Conservation (phyloP, 2,797 vertebrate genomes). For the Rhabdophis nuchalis region DNA sequence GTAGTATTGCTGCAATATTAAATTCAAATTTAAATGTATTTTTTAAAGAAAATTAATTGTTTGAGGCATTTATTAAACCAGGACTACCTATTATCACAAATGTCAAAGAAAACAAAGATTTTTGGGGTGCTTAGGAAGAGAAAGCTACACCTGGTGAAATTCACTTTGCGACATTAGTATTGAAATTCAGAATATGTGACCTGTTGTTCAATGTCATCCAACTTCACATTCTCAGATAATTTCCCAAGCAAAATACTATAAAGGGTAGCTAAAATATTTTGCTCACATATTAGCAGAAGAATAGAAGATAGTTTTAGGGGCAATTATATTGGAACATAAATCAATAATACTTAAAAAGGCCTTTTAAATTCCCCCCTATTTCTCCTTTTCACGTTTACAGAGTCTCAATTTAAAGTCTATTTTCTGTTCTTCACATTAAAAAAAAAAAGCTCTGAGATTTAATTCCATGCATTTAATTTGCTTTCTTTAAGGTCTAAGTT, state of each 20-base stretch:
- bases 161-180: neutral
- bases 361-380: neutral
- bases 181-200: neutral
- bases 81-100: neutral
- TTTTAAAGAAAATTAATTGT: slow-evolving; percentile 10
- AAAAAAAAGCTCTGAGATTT: neutral
- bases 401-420: neutral
- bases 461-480: neutral
- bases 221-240: neutral
- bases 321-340: neutral
- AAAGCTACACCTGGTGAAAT: neutral
- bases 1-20: neutral
- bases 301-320: neutral
- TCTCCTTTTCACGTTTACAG: neutral
- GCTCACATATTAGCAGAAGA: neutral
- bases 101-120: neutral
- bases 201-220: neutral
- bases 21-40: slow-evolving; percentile 36
- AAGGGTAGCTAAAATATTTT: neutral
- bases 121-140: neutral
- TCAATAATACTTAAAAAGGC: neutral
- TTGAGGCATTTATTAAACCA: neutral
- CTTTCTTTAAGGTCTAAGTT: neutral
- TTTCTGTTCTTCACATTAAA: neutral
- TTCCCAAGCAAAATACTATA: neutral